Percentiles rank a stretch among this genome's conserved stretches.
Conservation (phyloP, 2,113 vertebrate species). For the Tor tambroides region DNA sequence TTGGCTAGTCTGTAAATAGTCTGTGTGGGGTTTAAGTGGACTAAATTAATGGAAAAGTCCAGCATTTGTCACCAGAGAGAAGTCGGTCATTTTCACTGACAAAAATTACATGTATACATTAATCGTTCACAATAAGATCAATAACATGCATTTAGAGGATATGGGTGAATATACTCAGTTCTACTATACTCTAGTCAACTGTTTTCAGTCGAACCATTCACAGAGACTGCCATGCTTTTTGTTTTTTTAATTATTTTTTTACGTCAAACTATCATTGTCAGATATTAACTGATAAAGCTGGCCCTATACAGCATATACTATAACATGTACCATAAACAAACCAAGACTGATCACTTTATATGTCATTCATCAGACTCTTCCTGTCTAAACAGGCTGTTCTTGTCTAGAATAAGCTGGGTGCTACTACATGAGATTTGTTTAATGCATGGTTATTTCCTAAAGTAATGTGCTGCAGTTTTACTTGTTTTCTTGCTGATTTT, state of each 20-base stretch:
- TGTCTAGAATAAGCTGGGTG: not conserved
- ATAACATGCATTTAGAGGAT: not conserved
- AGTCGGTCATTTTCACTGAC: no score
- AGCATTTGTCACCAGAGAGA: not conserved
- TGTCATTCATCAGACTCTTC: not conserved
- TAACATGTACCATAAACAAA: not conserved
- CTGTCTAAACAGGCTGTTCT: not conserved
- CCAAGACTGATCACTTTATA: not conserved
- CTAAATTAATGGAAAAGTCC: not conserved
- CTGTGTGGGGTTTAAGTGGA: no score
- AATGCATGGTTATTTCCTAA: not conserved
- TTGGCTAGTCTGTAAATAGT: no score
- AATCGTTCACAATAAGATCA: not conserved
- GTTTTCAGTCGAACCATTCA: not conserved
- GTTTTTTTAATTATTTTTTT: not conserved
- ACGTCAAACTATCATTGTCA: not conserved
- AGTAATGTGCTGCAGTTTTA: not conserved
- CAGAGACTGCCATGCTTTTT: not conserved
- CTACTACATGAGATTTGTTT: not conserved
- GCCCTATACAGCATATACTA: not conserved
- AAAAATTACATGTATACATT: not conserved
- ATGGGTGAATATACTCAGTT: not conserved
- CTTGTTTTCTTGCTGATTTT: not conserved
- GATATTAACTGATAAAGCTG: not conserved
- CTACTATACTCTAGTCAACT: not conserved